Base-by-base conservation (phyloP, 2,888 invertebrate genomes). In the Teinopalpus imperialis region DNA sequence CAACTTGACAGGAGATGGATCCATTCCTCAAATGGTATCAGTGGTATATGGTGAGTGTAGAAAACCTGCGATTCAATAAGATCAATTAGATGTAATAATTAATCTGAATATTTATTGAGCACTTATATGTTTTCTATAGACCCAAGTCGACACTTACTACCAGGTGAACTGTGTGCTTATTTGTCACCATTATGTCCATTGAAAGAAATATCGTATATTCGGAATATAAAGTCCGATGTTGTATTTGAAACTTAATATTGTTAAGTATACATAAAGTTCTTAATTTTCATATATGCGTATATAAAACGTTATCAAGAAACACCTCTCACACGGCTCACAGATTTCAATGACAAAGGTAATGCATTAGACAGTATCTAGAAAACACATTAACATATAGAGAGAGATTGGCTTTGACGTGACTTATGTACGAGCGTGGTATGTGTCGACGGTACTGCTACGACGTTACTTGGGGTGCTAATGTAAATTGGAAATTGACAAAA, bases 321-420 rank as follows among this genome's bases (percentile, higher is more conserved):
- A 35, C 23, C 46, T 41, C 41, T 46, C 24, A 27, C 34, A 24
- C 29, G 9, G 20, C 18, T 41, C 29, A 41, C 8, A 24, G 46
- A 46, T 46, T 41, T 46, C 46, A 46, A 46, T 46, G 46, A 46
- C 41, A 46, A 41, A 41, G 35, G 34, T 35, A 41, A 46, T 41
- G 46, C 46, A 46, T 46, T 46, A 46, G 46, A 23, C 23, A 30
- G 29, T 46, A 46, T 46, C 46, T 46, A 46, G 40, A 40, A 46
- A 46, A 46, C 16, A 46, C 46, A 46, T 46, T 46, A 46, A 27
- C 27, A 36, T 41, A 41, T 34, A 46, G 40, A 35, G 41, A 35
- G 39, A 46, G 46, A 46, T 46, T 45, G 45, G 45, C 16, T 14
- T 27, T 45, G 45, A 45, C 46, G 40, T 46, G 46, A 46, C 29